Evolutionary conservation across 2,888 invertebrate species (phyloP).

Genomic region (Scaptomyza reducta): DNA sequence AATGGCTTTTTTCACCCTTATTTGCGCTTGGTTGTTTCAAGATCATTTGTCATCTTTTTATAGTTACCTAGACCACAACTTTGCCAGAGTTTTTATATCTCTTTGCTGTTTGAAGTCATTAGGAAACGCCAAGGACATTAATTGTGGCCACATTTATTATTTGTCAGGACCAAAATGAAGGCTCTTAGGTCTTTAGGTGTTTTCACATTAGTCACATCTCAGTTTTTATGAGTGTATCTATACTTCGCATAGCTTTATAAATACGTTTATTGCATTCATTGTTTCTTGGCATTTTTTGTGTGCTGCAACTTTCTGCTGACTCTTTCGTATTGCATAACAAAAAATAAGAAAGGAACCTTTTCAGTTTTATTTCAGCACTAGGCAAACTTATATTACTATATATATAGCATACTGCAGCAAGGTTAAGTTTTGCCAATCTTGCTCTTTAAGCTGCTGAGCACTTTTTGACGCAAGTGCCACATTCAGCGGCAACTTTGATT

Average conservation of each 20-base stretch:
- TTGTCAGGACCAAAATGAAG: not conserved
- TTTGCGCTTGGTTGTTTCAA: not conserved
- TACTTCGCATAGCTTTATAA: not conserved
- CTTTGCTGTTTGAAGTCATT: constrained; percentile 5
- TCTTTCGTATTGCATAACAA: constrained; percentile 16
- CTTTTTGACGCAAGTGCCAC: constrained; percentile 56
- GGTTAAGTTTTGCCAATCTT: constrained; percentile 17
- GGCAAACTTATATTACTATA: constrained; percentile 5
- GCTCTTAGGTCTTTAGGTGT: not conserved
- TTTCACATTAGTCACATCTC: not conserved
- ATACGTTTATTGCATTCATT: not conserved
- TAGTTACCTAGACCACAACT: constrained; percentile 13
- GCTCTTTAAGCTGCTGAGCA: constrained; percentile 24
- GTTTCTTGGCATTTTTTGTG: constrained; percentile 4
- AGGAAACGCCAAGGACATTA: not conserved
- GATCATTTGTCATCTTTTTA: constrained; percentile 38
- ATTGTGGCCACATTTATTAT: constrained; percentile 2
- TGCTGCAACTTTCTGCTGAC: constrained; percentile 27
- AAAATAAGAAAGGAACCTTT: constrained; percentile 2
- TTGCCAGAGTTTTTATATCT: constrained; percentile 9
- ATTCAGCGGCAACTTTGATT: constrained; percentile 65
- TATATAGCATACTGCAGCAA: constrained; percentile 24
- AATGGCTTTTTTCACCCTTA: constrained; percentile 1
- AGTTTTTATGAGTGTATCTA: not conserved
- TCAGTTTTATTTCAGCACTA: constrained; percentile 16